Base-by-base conservation (phyloP, 1,140 invertebrate species). In the Daktulosphaira vitifoliae region DNA sequence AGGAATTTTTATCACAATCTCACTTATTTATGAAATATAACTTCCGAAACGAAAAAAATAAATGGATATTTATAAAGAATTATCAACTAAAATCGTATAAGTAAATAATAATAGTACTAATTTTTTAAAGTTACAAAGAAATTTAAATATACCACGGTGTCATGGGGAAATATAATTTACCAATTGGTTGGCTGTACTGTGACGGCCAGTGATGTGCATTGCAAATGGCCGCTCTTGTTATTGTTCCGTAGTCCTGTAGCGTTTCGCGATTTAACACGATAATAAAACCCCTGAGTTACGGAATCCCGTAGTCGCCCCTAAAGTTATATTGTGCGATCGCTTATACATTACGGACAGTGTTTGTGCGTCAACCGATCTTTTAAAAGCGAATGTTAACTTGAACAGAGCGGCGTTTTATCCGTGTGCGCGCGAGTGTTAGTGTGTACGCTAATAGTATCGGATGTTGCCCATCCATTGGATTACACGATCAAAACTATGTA, bases 191-290 rank as follows among this genome's bases (percentile, higher is more conserved):
- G 8, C 22, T 29, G 49, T 42, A 65, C 77, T 79, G 79, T 80
- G 80, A 81, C 83, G 81, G 82, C 81, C 80, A 80, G 77, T 77
- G 79, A 74, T 69, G 74, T 74, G 77, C 78, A 83, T 83, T 84
- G 82, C 82, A 85, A 84, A 85, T 85, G 83, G 83, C 83, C 81
- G 80, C 81, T 77, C 80, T 83, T 84, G 82, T 84, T 85, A 84
- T 84, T 84, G 82, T 84, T 82, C 80, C 78, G 82, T 81, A 81
- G 80, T 54, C 39, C 52, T 39, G 51, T 54, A 53, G 52, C 51
- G 52, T 79, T 80, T 82, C 52, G 51, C 79, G 78, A 78, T 78
- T 76, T 81, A 78, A 80, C 77, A 77, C 78, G 78, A 77, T 76
- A 78, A 80, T 79, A 80, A 79, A 78, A 80, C 77, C 75, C 75